Evolutionary conservation across 2,113 vertebrate genomes (phyloP), one percentile per base, ranked within the genome.

Genomic region (Anser cygnoides): DNA sequence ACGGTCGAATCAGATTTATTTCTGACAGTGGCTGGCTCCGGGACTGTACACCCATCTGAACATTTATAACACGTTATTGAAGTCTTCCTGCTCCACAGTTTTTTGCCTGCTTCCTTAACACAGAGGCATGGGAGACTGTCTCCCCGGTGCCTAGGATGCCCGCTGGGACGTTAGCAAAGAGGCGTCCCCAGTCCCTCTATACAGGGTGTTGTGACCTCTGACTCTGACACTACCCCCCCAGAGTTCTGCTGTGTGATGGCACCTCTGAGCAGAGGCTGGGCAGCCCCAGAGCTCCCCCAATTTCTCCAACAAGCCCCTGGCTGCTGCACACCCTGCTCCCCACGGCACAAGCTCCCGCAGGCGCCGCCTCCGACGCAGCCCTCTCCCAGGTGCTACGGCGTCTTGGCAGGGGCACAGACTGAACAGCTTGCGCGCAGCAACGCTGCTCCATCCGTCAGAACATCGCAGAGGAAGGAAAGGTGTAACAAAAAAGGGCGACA

Each of bases 1-100:
- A 67, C 63, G 86, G 35, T 68, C 79, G 79, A 63, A 70, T 80
- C 46, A 84, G 57, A 90, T 89, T 90, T 92, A 65, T 81, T 95
- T 85, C 82, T 85, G 88, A 62, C 75, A 52, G 44, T 5, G 55
- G 41, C 61, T 5, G 58, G 37, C 57, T 62, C 93, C 78, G 33
- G 43, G 31, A 57, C 23, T 10, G 11, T 59, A 71, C 31, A 63
- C 39, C 67, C 37, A 31, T 54, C 57, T 87, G 80, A 91, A 73
- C 79, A 66, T 13, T 6, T 18, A 0, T 22, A 68, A 75, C 4
- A 44, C 6, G 58, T 63, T 17, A 78, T 16, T 79, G 49, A 76
- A 76, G 73, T 58, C 62, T 44, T 81, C 58, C 54, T 46, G 37
- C 18, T 70, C 41, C 37, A 67, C 55, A 21, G 28, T 33, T 89